These are phyloP conservation scores for Vipera latastei DNA, from an alignment of 2,797 vertebrate genomes.

Conservation along the genomic window DNA sequence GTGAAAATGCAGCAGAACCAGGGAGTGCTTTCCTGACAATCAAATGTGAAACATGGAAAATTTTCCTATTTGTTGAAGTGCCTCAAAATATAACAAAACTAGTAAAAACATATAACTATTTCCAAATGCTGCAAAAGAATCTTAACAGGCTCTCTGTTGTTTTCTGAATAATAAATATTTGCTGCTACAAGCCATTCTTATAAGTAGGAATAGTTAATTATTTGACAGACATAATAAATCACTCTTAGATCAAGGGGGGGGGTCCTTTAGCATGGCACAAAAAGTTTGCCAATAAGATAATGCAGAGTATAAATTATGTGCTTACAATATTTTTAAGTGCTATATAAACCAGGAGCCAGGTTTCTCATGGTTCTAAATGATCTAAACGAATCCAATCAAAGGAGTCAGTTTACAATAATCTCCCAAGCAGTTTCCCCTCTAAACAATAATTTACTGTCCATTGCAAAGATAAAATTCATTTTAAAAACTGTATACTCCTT, in stretches of 20 bases:
- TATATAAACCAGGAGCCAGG: not conserved
- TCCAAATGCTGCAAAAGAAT: not conserved
- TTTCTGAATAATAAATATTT: not conserved
- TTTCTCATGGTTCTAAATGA: not conserved
- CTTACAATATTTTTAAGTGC: conserved; percentile 35
- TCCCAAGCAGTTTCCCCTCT: not conserved
- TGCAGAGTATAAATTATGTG: conserved; percentile 16
- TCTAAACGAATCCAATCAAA: not conserved
- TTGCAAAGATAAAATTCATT: not conserved
- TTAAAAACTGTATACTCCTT: not conserved
- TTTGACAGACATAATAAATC: not conserved
- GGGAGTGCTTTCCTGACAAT: not conserved
- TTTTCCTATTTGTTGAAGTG: not conserved
- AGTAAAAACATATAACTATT: not conserved
- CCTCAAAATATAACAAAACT: not conserved
- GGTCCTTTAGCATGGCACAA: not conserved
- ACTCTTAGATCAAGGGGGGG: not conserved
- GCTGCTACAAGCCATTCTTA: not conserved
- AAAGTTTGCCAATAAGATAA: not conserved
- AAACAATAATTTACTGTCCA: not conserved
- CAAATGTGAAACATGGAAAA: not conserved
- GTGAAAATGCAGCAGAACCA: not conserved
- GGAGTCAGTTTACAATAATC: not conserved
- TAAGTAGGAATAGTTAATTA: not conserved
- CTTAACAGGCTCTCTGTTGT: not conserved